Evolutionary conservation across 2,797 vertebrate species (phyloP).

Genomic region (Valencia hispanica): DNA sequence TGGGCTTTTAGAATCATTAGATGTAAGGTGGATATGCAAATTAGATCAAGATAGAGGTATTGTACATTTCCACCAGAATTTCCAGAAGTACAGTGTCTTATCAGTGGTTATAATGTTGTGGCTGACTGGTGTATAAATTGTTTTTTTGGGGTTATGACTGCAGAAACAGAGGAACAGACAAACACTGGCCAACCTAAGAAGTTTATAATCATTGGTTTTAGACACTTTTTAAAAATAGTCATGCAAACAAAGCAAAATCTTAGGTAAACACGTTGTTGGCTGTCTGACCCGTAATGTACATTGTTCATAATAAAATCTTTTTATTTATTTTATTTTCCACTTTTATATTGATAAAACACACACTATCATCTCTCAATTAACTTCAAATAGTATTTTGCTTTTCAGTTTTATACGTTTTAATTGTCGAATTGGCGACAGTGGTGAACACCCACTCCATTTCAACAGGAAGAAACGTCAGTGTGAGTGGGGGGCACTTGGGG

Average conservation of each 20-base stretch:
- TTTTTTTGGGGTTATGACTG: background rate
- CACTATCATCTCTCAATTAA: background rate
- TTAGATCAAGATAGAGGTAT: background rate
- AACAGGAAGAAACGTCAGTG: no score
- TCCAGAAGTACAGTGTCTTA: background rate
- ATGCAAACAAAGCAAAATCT: background rate
- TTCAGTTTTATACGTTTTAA: background rate
- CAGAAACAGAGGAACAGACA: background rate
- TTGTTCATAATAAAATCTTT: background rate
- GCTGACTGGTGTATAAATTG: background rate
- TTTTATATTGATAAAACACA: background rate
- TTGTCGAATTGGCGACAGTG: background rate
- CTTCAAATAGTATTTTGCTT: background rate
- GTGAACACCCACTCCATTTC: no score
- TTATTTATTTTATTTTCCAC: background rate
- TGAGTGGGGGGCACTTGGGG: background rate
- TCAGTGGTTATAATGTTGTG: background rate
- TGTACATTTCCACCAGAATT: background rate
- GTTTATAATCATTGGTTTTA: background rate
- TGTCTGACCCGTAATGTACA: background rate
- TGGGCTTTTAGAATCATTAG: background rate
- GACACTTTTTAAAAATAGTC: background rate
- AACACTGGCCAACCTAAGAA: background rate
- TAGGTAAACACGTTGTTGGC: background rate
- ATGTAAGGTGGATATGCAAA: background rate